A percentile compares a stretch with the other conserved stretches of the same genome.
These are phyloP conservation scores for Toxotes jaculatrix DNA, from an alignment of 2,113 vertebrate species.

Conservation along the genomic window DNA sequence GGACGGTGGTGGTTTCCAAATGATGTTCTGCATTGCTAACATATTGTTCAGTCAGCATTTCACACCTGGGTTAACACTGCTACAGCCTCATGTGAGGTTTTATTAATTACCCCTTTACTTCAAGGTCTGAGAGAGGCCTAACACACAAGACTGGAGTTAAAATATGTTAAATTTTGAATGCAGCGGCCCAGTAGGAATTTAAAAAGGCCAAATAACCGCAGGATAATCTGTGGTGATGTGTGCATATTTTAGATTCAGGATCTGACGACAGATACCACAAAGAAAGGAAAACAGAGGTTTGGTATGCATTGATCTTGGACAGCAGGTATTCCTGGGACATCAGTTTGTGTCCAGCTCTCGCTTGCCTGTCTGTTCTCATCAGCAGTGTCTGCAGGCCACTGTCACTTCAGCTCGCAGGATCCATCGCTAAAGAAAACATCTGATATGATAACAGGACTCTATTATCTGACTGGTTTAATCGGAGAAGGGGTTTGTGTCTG, in stretches of 20 bases:
- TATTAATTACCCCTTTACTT: conserved; percentile 26
- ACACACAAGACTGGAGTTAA: not conserved
- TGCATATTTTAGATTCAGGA: not conserved
- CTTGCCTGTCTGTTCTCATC: conserved; percentile 35
- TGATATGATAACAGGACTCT: conserved; percentile 34
- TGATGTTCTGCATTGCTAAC: conserved; percentile 11
- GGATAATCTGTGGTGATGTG: not conserved
- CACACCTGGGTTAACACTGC: conserved; percentile 23
- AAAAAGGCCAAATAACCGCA: not conserved
- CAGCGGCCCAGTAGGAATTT: not conserved
- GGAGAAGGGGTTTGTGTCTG: conserved; percentile 9
- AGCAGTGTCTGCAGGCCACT: conserved; percentile 10
- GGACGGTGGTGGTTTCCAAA: not conserved
- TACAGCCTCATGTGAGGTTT: conserved; percentile 22
- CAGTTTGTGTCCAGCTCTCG: conserved; percentile 32
- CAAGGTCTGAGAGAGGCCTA: conserved; percentile 1
- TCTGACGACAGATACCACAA: not conserved
- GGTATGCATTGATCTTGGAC: conserved; percentile 9
- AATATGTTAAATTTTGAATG: not conserved
- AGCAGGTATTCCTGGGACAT: conserved; percentile 12
- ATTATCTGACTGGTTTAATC: conserved; percentile 35
- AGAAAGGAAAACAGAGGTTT: not conserved
- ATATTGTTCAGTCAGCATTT: conserved; percentile 48
- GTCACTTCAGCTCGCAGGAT: conserved; percentile 20
- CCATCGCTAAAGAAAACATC: conserved; percentile 26